These are phyloP conservation scores for Drosophila subpulchrella DNA, from an alignment of 1,140 invertebrate species.

Conservation along the genomic window DNA sequence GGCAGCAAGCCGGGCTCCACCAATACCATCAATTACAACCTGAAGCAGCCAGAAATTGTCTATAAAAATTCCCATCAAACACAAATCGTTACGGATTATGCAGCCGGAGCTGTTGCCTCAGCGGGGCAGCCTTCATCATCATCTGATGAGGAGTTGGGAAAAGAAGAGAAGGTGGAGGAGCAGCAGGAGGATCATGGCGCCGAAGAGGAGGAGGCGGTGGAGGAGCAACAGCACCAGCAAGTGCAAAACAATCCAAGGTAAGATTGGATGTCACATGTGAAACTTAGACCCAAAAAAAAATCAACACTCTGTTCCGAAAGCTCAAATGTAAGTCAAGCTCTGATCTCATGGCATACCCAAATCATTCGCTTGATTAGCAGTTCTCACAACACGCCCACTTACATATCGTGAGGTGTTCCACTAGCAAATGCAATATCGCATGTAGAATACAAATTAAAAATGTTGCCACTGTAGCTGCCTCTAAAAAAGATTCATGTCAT, in stretches of 20 bases:
- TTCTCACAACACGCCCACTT: conserved; percentile 59
- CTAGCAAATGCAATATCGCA: conserved; percentile 40
- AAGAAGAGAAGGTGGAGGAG: conserved; percentile 2
- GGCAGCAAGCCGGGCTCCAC: conserved; percentile 25
- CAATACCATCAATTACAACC: conserved; percentile 62
- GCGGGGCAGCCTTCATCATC: conserved; percentile 40
- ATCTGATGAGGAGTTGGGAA: conserved; percentile 28
- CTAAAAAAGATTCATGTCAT: conserved; percentile 22
- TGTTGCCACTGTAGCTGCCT: conserved; percentile 25
- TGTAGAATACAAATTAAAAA: conserved; percentile 61
- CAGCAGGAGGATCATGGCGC: conserved; percentile 27
- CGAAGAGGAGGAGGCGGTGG: conserved; percentile 12
- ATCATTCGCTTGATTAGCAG: not conserved
- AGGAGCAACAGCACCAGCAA: conserved; percentile 25
- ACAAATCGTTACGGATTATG: conserved; percentile 74
- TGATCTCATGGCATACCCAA: conserved; percentile 19
- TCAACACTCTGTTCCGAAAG: not conserved
- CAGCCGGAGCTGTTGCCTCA: conserved; percentile 33
- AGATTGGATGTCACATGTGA: conserved; percentile 25
- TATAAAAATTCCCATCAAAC: conserved; percentile 78
- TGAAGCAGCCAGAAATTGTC: conserved; percentile 63
- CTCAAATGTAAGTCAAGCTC: conserved; percentile 38
- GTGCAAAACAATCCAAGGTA: conserved; percentile 64
- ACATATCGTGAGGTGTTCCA: conserved; percentile 21
- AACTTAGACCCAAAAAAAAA: not conserved